Conservation (phyloP, 2,888 invertebrate genomes). For the Pammene fasciana region DNA sequence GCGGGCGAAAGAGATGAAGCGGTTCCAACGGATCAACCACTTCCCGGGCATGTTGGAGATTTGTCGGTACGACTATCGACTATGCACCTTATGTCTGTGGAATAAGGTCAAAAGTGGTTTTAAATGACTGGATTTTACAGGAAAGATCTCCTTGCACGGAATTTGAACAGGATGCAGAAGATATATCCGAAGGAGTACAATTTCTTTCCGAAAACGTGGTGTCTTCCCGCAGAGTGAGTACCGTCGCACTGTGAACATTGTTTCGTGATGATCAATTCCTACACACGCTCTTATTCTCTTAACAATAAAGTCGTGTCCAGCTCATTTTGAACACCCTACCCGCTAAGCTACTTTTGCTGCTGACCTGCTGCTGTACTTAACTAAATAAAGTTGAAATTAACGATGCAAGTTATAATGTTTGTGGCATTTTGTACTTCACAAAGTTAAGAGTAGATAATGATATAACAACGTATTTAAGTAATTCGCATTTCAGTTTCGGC, state of each 20-base stretch:
- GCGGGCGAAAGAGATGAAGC: slow-evolving; percentile 94
- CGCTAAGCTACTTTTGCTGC: no score
- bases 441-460: no score
- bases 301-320: no score
- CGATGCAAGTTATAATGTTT: no score
- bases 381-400: no score
- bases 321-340: no score
- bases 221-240: slow-evolving; percentile 94
- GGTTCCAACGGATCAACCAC: slow-evolving; percentile 96
- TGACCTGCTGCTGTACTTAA: no score
- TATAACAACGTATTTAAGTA: no score
- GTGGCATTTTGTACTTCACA: no score
- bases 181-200: slow-evolving; percentile 95
- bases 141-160: slow-evolving; percentile 94
- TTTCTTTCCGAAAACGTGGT: slow-evolving; percentile 97
- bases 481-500: slow-evolving; percentile 82
- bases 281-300: no score
- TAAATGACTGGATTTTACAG: slow-evolving; percentile 63
- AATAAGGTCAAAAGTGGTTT: slow-evolving; percentile 4
- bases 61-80: slow-evolving; percentile 76
- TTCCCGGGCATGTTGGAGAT: slow-evolving; percentile 96
- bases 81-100: background rate
- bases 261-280: no score
- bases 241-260: no score
- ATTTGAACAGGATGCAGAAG: slow-evolving; percentile 94